Conservation (phyloP, 2,888 invertebrate genomes). For the Agrotis segetum region DNA sequence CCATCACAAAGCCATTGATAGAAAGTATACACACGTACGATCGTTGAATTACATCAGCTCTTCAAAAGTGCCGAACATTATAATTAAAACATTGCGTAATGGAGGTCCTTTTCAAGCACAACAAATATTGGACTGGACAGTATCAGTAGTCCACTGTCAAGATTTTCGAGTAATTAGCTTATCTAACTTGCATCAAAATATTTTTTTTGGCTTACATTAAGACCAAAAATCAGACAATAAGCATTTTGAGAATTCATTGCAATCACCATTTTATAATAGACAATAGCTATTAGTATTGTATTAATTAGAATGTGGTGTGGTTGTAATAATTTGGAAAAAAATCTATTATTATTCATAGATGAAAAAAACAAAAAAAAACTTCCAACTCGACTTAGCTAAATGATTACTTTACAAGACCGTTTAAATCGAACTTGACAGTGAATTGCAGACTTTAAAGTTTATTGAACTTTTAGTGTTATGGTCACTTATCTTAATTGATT, state of each 20-base stretch:
- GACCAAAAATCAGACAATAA: no score
- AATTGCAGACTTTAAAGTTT: slow-evolving; percentile 26
- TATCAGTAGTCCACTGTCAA: background rate
- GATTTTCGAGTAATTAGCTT: background rate
- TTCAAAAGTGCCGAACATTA: slow-evolving; percentile 26
- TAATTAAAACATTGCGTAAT: background rate
- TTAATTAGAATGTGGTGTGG: no score
- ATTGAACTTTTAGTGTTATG: slow-evolving; percentile 19
- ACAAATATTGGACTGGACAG: background rate
- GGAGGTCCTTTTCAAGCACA: background rate
- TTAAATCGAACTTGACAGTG: slow-evolving; percentile 32
- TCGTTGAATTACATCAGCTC: slow-evolving; percentile 27
- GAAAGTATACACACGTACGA: slow-evolving; percentile 35
- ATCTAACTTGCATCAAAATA: no score
- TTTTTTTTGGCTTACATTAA: no score
- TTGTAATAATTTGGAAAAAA: no score
- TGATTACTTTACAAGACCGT: background rate
- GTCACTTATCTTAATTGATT: slow-evolving; percentile 10
- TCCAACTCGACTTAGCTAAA: background rate
- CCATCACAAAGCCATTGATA: slow-evolving; percentile 7
- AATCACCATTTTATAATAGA: no score
- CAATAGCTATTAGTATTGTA: no score
- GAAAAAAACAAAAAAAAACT: no score
- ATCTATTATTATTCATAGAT: no score
- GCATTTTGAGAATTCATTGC: no score